Conservation (phyloP, 2,797 vertebrate genomes). For the Peromyscus melanophrys region DNA sequence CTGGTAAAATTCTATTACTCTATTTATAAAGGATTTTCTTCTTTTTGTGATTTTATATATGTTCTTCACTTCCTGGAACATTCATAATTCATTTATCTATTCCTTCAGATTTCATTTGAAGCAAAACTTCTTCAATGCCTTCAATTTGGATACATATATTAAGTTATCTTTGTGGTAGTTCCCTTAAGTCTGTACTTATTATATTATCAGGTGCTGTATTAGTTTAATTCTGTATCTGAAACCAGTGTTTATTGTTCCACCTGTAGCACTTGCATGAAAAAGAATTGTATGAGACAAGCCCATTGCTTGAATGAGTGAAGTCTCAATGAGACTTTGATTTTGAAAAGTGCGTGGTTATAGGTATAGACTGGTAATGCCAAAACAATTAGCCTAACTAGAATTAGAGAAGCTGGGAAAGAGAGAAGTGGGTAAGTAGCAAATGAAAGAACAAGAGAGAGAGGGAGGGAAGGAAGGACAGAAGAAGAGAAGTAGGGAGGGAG, state of each 20-base stretch:
- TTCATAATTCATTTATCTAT: neutral
- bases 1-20: neutral
- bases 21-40: neutral
- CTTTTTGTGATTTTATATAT: neutral
- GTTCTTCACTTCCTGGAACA: neutral
- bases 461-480: neutral
- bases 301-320: neutral
- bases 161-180: neutral
- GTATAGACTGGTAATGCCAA: neutral
- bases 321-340: neutral
- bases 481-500: fast-evolving
- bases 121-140: neutral
- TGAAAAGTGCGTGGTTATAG: neutral
- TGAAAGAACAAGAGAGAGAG: neutral
- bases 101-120: slow-evolving; percentile 34
- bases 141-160: slow-evolving; percentile 8
- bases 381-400: neutral
- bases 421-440: too few species aligned
- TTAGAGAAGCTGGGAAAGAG: neutral
- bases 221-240: slow-evolving; percentile 41
- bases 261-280: neutral
- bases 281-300: neutral
- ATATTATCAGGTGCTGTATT: neutral
- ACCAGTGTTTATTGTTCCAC: neutral
- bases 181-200: neutral